Conservation (phyloP, 37 sponge, comb jelly and placozoan species). For the Hexactinellida sp. region DNA sequence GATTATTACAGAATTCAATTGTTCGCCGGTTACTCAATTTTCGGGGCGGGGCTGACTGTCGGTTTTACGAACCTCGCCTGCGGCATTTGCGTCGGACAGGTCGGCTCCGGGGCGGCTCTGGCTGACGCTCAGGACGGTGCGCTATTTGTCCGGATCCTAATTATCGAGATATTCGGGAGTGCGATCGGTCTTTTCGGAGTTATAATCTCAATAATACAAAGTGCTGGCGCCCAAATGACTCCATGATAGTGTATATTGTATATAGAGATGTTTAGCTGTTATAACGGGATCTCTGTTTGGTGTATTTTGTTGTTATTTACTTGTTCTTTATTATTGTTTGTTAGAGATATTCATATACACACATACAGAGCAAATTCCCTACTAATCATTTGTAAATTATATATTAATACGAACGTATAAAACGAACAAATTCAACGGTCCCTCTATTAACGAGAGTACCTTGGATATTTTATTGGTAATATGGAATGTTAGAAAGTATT, state of each 20-base stretch:
- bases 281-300: neutral
- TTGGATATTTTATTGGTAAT: too few species aligned
- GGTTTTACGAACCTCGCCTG: conserved; percentile 92
- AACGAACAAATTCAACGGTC: too few species aligned
- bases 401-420: too few species aligned
- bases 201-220: conserved; percentile 70
- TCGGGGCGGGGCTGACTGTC: conserved; percentile 85
- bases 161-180: conserved; percentile 98
- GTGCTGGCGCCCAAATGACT: neutral
- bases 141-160: conserved; percentile 88
- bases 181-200: conserved; percentile 99
- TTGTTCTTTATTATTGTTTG: neutral
- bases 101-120: conserved; percentile 96
- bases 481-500: too few species aligned
- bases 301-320: neutral
- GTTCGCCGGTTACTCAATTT: conserved; percentile 61
- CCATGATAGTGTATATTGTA: neutral
- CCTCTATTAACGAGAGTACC: too few species aligned
- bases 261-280: neutral
- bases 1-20: conserved; percentile 5
- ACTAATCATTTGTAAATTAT: too few species aligned
- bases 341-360: too few species aligned
- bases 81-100: conserved; percentile 87
- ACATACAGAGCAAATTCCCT: too few species aligned
- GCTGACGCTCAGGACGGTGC: conserved; percentile 91